phyloP scores from a whole-genome alignment of 2,888 invertebrate species.

The Sarcophaga rosellei region DNA sequence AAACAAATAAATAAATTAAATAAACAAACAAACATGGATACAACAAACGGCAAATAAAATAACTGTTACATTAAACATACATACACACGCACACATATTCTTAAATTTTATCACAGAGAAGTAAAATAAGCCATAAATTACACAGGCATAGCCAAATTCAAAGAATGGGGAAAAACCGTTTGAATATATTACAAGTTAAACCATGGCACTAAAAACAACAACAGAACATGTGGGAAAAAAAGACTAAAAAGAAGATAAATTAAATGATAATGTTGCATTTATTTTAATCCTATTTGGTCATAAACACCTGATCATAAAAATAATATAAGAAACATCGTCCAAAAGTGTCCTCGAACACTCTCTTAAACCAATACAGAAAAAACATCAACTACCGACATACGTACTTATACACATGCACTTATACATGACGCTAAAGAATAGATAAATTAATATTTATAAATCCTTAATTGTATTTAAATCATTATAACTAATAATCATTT shows the following conservation, averaged over 20 bases:
- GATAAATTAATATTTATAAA: constrained; percentile 47
- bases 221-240: not conserved
- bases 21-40: constrained; percentile 3
- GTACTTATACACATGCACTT: not conserved
- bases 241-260: not conserved
- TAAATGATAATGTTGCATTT: constrained; percentile 19
- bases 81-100: not conserved
- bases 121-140: constrained; percentile 37
- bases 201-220: not conserved
- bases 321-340: not conserved
- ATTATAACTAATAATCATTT: constrained; percentile 49
- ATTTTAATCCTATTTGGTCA: constrained; percentile 57
- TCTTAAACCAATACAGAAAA: not conserved
- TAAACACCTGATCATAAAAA: constrained; percentile 61
- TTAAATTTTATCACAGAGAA: not conserved
- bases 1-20: constrained; percentile 14
- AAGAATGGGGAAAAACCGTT: not conserved
- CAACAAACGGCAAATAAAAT: no score
- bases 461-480: constrained; percentile 53
- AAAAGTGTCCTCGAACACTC: not conserved
- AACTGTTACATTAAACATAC: not conserved
- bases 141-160: not conserved
- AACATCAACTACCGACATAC: not conserved
- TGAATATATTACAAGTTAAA: not conserved
- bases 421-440: not conserved